Evolutionary conservation across 2,113 vertebrate genomes (phyloP), one percentile per base, ranked within the genome.

Genomic region (Brachypteracias leptosomus): DNA sequence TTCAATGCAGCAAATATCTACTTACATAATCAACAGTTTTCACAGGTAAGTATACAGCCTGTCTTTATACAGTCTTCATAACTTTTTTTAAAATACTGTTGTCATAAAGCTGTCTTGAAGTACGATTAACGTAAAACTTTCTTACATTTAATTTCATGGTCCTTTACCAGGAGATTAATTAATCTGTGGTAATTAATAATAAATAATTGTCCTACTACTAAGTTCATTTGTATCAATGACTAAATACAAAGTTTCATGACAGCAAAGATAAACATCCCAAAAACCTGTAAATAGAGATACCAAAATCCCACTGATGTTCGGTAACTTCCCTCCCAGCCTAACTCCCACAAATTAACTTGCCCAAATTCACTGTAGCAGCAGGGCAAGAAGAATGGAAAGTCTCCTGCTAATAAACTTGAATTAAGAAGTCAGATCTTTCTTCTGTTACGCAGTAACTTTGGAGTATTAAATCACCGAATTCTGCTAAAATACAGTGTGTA

Each of bases 1-100:
- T 98, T 98, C 73, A 98, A 97, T 81, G 98, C 98, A 79, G 98
- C 97, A 86, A 99, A 98, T 95, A 93, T 98, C 76, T 98, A 98
- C 91, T 97, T 98, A 81, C 93, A 96, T 80, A 98, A 98, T 80
- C 97, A 96, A 54, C 98, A 98, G 54, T 98, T 98, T 97, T 97
- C 97, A 95, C 98, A 98, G 97, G 98, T 98, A 97, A 96, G 51
- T 86, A 59, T 94, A 36, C 10, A 55, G 24, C 59, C 11, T 71
- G 8, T 52, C 22, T 42, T 65, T 35, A 40, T 73, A 22, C 21
- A 38, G 8, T 42, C 44, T 77, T 85, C 21, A 67, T 18, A 68
- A 54, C 3, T 54, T 54, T 68, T n/a, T n/a, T n/a, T n/a, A n/a
- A 74, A 80, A 68, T 82, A 44, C 25, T n/a, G 25, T 29, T 72